Percentiles rank a stretch among this genome's conserved stretches.
Evolutionary conservation across 2,797 vertebrate species (phyloP).

Genomic region (Aulostomus chinensis): DNA sequence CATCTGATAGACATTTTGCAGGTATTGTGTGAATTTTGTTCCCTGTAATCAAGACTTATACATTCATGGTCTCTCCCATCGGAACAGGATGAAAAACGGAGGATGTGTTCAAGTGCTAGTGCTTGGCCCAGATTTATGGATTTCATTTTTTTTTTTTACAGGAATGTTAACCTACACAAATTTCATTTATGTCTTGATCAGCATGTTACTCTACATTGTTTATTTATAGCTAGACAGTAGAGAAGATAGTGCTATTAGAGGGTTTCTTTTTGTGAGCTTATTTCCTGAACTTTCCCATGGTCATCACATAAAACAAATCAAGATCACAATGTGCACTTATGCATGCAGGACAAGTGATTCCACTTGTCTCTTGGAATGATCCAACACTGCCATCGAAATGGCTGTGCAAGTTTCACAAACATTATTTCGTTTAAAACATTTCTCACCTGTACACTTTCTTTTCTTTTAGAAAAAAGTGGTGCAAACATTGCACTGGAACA

Average conservation of each 20-base stretch:
- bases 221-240: too few relatives aligned
- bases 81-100: background rate
- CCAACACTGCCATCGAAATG: background rate
- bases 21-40: slow-evolving; percentile 64
- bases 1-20: slow-evolving; percentile 92
- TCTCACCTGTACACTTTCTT: slow-evolving; percentile 66
- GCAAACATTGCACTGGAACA: slow-evolving; percentile 82
- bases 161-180: too few relatives aligned
- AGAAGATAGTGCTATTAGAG: too few relatives aligned
- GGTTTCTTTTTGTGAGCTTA: too few relatives aligned
- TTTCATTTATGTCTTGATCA: too few relatives aligned
- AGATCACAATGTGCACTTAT: slow-evolving; percentile 1
- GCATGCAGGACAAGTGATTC: slow-evolving; percentile 18
- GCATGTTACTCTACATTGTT: too few relatives aligned
- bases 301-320: too few relatives aligned
- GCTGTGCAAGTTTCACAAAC: slow-evolving; percentile 9
- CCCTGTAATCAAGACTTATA: too few relatives aligned
- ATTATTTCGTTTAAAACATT: slow-evolving; percentile 39
- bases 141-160: slow-evolving; percentile 4
- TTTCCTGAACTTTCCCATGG: too few relatives aligned
- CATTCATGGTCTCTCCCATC: too few relatives aligned
- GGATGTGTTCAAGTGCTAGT: slow-evolving; percentile 17
- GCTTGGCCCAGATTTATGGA: slow-evolving; percentile 65
- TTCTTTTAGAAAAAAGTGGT: slow-evolving; percentile 82
- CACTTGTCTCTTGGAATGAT: background rate